Evolutionary conservation across 53 echinoderm and acorn worm species (phyloP).

Genomic region (Holothuria leucospilota): DNA sequence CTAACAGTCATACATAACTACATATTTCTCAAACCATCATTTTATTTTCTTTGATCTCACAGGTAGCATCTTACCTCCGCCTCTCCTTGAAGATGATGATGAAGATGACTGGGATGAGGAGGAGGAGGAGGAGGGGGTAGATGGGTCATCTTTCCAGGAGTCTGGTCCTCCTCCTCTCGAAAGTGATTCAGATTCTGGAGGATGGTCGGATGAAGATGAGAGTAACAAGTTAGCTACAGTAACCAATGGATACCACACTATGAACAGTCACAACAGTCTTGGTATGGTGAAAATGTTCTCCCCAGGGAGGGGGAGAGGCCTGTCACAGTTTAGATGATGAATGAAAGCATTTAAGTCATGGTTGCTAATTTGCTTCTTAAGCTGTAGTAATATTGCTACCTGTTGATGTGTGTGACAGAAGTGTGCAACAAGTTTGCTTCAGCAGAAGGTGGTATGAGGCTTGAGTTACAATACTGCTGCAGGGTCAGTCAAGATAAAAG

Average conservation of each 20-base stretch:
- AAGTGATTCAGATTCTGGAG: constrained; percentile 4
- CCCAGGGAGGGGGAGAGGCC: constrained; percentile 23
- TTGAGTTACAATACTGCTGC: no score
- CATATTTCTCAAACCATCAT: no score
- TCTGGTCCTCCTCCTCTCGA: constrained; percentile 13
- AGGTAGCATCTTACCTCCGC: constrained; percentile 7
- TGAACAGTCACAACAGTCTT: background rate
- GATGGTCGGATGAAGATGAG: constrained; percentile 4
- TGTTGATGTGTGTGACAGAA: no score
- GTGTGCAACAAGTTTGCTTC: no score
- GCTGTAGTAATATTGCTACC: no score
- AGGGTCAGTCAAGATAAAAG: no score
- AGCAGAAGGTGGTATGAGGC: no score
- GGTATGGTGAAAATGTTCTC: background rate
- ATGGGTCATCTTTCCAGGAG: background rate
- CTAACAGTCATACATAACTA: no score
- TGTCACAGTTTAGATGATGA: background rate
- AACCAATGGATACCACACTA: constrained; percentile 6
- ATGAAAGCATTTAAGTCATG: no score
- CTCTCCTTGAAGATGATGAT: constrained; percentile 28
- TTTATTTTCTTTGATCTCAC: no score
- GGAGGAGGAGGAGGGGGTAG: no score
- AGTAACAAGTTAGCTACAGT: background rate
- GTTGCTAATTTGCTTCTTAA: no score
- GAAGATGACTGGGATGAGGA: constrained; percentile 17